Conservation (phyloP, 1,140 invertebrate genomes). For the Ganaspis sp. region DNA sequence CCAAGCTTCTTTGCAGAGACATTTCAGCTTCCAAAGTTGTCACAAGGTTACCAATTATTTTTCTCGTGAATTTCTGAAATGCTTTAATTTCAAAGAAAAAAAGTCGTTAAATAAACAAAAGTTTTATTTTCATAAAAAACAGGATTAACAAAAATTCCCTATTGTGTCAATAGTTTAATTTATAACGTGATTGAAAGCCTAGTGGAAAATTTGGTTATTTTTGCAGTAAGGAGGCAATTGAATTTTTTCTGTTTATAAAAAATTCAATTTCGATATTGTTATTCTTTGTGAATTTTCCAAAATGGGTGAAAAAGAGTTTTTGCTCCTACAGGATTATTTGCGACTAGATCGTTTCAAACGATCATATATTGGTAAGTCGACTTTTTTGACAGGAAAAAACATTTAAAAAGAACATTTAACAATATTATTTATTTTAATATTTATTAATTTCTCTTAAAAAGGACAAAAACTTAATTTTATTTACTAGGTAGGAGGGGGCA, state of each 20-base stretch:
- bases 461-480: too few relatives aligned
- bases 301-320: constrained; percentile 55
- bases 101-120: too few relatives aligned
- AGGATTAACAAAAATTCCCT: too few relatives aligned
- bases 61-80: constrained; percentile 22
- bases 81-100: background rate
- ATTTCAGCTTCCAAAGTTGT: background rate
- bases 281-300: constrained; percentile 43
- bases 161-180: too few relatives aligned
- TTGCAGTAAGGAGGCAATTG: background rate
- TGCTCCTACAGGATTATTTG: constrained; percentile 50
- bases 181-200: too few relatives aligned
- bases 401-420: too few relatives aligned
- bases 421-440: too few relatives aligned
- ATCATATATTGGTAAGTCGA: constrained; percentile 61
- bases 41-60: constrained; percentile 32
- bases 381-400: too few relatives aligned
- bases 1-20: background rate
- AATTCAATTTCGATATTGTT: background rate
- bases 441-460: too few relatives aligned
- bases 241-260: background rate
- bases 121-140: too few relatives aligned
- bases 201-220: too few relatives aligned
- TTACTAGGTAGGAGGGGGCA: too few relatives aligned
- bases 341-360: constrained; percentile 58